Evolutionary conservation across 2,797 vertebrate genomes (phyloP), one percentile per base, ranked within the genome.

Genomic region (Telmatherina bonti): DNA sequence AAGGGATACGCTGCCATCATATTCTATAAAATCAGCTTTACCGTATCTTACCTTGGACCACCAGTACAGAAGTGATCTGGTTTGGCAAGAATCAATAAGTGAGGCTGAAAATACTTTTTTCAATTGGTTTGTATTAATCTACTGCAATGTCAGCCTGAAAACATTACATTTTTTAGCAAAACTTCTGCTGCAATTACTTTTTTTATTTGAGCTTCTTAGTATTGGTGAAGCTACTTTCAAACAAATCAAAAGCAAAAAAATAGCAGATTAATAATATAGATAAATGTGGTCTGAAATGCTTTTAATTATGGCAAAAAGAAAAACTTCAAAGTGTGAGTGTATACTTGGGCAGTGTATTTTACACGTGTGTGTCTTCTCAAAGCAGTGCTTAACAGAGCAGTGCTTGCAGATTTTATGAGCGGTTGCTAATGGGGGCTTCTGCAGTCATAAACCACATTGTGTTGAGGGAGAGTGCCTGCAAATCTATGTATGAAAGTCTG

Each of bases 351-450:
- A 51, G 62, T 55, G 56, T 72, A 27, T 67, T 27, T 70, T 51
- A 30, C 31, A 29, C 63, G 43, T 45, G 62, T 73, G 83, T 76
- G 81, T 60, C 57, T 47, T 61, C 72, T 62, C 71, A 64, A 65
- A 81, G 63, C 78, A 59, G 84, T 91, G 86, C 90, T 93, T 90
- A 93, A 93, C 87, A 91, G 77, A 84, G 82, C 81, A 49, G 78
- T 72, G 74, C 76, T 82, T 13, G 70, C 79, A 74, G 83, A 84
- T 80, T 94, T 94, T 92, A 94, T 93, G 93, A 93, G 90, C 88
- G 77, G 76, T 90, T 71, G 78, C 92, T 93, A 95, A 95, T 93
- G 87, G 85, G 86, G 84, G 85, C 88, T 81, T 85, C 87, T 82
- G 86, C 81, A 72, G 82, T 82, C 85, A 88, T 93, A 92, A 92